Evolutionary conservation across 2,797 vertebrate genomes (phyloP).

Genomic region (Hapalemur alaotrensis): DNA sequence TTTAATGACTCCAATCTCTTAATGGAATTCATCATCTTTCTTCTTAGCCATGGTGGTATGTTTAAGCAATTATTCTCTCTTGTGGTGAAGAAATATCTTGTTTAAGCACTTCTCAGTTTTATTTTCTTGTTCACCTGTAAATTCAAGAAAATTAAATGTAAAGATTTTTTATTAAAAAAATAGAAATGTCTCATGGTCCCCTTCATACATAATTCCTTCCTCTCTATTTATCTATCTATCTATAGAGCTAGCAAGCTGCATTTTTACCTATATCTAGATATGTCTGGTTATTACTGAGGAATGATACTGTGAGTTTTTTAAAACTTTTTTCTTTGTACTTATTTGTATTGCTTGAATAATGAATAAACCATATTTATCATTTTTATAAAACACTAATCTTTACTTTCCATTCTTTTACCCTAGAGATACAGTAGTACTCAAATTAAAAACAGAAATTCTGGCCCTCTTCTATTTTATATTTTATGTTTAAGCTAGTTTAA

Average conservation of each 20-base stretch:
- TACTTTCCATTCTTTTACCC: background rate
- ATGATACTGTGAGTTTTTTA: background rate
- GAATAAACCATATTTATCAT: background rate
- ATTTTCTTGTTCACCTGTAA: background rate
- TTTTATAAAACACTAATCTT: background rate
- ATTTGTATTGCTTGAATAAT: background rate
- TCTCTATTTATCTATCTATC: background rate
- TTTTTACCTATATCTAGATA: background rate
- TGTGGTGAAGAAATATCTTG: background rate
- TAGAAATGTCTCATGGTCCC: background rate
- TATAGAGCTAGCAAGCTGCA: background rate
- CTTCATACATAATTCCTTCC: background rate
- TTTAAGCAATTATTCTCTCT: background rate
- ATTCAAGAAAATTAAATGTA: background rate
- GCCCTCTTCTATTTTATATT: background rate
- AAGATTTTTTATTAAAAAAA: background rate
- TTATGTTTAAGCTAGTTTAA: background rate
- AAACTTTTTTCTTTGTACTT: background rate
- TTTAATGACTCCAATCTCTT: background rate
- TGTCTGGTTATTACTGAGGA: background rate
- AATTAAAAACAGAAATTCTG: background rate
- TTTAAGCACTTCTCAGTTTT: too few relatives aligned
- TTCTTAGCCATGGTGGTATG: background rate
- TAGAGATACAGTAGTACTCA: background rate
- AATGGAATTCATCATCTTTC: background rate